Evolutionary conservation across 2,113 vertebrate genomes (phyloP).

Genomic region (Ardeotis arabs): DNA sequence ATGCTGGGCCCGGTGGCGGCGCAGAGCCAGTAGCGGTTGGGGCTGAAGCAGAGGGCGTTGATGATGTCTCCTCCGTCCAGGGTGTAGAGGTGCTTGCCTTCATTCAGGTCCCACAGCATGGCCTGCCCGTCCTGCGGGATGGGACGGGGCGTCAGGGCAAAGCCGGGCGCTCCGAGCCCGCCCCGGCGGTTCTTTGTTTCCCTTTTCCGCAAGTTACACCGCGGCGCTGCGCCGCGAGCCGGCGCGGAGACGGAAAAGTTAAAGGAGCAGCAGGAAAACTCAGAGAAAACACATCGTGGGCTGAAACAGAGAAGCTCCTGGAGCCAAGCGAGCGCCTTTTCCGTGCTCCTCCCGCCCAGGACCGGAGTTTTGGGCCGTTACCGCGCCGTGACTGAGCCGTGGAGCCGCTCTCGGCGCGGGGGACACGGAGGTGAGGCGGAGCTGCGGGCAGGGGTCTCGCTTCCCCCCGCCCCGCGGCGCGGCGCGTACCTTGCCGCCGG

Average conservation of each 20-base stretch:
- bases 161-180: too few relatives aligned
- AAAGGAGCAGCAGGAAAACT: background rate
- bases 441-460: background rate
- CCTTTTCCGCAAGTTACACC: too few relatives aligned
- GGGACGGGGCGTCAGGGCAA: too few relatives aligned
- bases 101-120: slow-evolving; percentile 97
- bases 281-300: accelerated
- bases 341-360: background rate
- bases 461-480: too few relatives aligned
- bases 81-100: slow-evolving; percentile 96
- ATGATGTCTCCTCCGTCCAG: slow-evolving; percentile 93
- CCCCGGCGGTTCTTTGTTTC: too few relatives aligned
- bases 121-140: slow-evolving; percentile 88
- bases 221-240: too few relatives aligned
- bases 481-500: slow-evolving; percentile 88
- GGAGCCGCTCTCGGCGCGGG: background rate
- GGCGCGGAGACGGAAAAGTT: accelerated
- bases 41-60: slow-evolving; percentile 95
- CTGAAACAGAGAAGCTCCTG: accelerated
- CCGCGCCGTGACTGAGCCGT: accelerated
- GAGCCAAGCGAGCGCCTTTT: background rate
- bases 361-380: background rate
- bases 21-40: slow-evolving; percentile 98
- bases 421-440: background rate
- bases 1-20: slow-evolving; percentile 97